Evolutionary conservation across 2,113 vertebrate genomes (phyloP), one percentile per base, ranked within the genome.

Genomic region (Corythornis vintsioides): DNA sequence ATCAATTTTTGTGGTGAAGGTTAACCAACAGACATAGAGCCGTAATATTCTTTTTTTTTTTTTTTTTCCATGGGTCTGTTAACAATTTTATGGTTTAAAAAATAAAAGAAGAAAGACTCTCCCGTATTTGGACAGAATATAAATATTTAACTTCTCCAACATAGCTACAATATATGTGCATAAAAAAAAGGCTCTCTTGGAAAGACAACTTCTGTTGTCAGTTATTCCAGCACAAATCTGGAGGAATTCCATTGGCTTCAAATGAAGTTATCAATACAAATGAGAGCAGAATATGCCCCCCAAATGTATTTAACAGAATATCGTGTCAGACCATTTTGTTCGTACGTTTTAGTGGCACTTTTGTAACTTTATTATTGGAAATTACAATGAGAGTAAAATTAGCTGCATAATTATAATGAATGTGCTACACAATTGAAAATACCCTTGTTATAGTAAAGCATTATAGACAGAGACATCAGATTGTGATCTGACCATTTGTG

Each of bases 1-100:
- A 97, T 95, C 94, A 94, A 85, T 95, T 92, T 76, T 93, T 93
- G 77, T 92, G 92, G 96, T 83, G 88, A 94, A 89, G 77, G 91
- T 97, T 93, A 92, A 94, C 94, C 92, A 90, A 76, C 91, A 95
- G 92, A 92, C 86, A 93, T 15, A 53, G 35, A 88, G 77, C 72
- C 15, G 2, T 89, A 70, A 56, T 85, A 71, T 38, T 90, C 45
- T 76, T 73, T 94, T 86, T 79, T 94, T 90, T 94, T 90, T 86
- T 80, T 94, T 90, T 90, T 86, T 80, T 94, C 89, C 92, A 77
- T 81, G 85, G 84, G 22, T 89, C 94, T 92, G 82, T 75, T 94
- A 90, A 85, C 91, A 93, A 96, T 93, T 87, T 95, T 86, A 80
- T 40, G 82, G 71, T 59, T 93, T 93, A 57, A 83, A 90, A 93